Percentiles rank a stretch among this genome's conserved stretches.
Evolutionary conservation across 2,113 vertebrate species (phyloP).

Genomic region (Cryptotis parvus): DNA sequence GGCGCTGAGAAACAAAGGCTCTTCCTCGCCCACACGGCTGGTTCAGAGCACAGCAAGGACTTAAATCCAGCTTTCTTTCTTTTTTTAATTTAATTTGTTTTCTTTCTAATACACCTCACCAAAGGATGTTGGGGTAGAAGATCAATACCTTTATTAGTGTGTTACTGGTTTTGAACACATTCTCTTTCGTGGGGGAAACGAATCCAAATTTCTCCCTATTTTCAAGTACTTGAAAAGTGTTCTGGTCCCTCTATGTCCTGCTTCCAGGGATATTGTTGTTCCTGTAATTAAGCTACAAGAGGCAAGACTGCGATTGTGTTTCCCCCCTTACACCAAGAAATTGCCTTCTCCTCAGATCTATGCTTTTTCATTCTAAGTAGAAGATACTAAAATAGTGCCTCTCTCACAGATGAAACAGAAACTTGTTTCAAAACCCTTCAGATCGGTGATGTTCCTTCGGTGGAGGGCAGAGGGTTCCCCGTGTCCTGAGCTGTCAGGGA

Average conservation of each 20-base stretch:
- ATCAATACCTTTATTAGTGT: not conserved
- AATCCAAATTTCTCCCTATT: not conserved
- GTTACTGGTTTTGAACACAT: not conserved
- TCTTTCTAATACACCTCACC: not conserved
- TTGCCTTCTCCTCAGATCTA: not conserved
- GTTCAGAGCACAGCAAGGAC: not conserved
- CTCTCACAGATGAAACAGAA: not conserved
- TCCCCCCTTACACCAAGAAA: constrained; percentile 34
- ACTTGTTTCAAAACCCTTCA: constrained; percentile 1
- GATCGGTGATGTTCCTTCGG: too few species aligned
- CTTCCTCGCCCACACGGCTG: not conserved
- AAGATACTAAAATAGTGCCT: constrained; percentile 3
- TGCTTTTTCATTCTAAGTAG: constrained; percentile 4
- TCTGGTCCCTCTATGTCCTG: not conserved
- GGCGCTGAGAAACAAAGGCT: not conserved
- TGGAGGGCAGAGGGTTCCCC: not conserved
- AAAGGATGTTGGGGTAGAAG: not conserved
- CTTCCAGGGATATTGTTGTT: not conserved
- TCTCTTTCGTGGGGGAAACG: not conserved
- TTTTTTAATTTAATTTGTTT: not conserved
- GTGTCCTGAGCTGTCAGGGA: not conserved
- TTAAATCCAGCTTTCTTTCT: not conserved
- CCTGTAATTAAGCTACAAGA: constrained; percentile 40
- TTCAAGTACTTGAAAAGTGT: not conserved
- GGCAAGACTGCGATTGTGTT: not conserved